Conservation (phyloP, 2,113 vertebrate species). For the Emydocephalus ijimae region DNA sequence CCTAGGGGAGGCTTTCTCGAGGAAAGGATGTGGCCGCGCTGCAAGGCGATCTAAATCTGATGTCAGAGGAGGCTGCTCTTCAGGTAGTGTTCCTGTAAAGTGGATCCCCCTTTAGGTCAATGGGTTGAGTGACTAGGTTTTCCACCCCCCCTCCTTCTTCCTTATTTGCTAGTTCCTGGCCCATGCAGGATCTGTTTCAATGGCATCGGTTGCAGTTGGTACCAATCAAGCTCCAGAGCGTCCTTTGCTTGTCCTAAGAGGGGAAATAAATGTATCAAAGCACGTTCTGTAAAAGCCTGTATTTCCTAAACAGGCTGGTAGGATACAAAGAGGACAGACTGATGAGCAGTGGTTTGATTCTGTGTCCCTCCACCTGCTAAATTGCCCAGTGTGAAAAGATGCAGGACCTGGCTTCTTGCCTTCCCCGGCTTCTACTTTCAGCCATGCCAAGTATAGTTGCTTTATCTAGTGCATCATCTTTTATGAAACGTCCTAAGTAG, state of each 20-base stretch:
- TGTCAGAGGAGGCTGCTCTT: rapidly evolving
- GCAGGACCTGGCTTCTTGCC: not conserved
- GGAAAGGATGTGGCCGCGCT: rapidly evolving
- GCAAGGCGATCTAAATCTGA: not conserved
- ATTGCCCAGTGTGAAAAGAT: not conserved
- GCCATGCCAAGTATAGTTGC: not conserved
- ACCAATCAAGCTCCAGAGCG: not conserved
- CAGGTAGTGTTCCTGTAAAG: not conserved
- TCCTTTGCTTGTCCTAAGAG: not conserved
- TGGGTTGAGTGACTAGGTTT: not conserved
- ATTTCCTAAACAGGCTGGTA: not conserved
- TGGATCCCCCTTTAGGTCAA: not conserved
- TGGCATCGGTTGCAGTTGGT: not conserved
- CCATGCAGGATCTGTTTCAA: not conserved
- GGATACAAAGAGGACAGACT: not conserved
- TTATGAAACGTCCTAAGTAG: not conserved
- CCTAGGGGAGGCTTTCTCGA: not conserved
- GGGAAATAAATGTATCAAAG: not conserved
- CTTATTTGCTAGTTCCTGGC: not conserved
- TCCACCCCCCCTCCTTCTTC: not conserved
- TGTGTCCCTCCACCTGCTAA: not conserved
- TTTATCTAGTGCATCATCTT: not conserved
- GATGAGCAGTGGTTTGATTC: not conserved
- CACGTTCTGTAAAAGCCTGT: not conserved
- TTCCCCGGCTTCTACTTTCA: not conserved